phyloP scores from a whole-genome alignment of 1,140 invertebrate species.

The Drosophila pseudoananassae region DNA sequence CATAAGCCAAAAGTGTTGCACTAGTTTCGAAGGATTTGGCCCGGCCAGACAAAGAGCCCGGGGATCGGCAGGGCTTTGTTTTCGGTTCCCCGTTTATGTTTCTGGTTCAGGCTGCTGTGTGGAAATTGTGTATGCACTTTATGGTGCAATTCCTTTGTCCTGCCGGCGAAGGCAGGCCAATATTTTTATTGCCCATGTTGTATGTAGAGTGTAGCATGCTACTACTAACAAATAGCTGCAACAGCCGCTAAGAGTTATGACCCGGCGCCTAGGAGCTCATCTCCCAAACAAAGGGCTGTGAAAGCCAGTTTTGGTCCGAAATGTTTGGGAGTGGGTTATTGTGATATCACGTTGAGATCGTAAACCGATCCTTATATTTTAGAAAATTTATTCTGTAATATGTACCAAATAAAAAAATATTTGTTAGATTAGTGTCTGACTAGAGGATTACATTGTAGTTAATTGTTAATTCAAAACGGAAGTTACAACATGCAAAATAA shows the following conservation, averaged over 20 bases:
- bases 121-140: slow-evolving; percentile 65
- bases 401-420: not conserved
- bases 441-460: not conserved
- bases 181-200: slow-evolving; percentile 71
- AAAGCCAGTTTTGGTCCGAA: slow-evolving; percentile 61
- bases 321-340: slow-evolving; percentile 2
- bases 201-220: slow-evolving; percentile 49
- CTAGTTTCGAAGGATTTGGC: slow-evolving; percentile 62
- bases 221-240: slow-evolving; percentile 57
- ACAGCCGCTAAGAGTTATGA: slow-evolving; percentile 75
- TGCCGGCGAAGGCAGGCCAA: slow-evolving; percentile 74
- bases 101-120: slow-evolving; percentile 34
- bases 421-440: too few species aligned
- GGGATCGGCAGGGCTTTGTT: slow-evolving; percentile 53
- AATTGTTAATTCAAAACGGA: slow-evolving; percentile 38
- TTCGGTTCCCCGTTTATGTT: slow-evolving; percentile 43
- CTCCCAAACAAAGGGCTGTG: slow-evolving; percentile 56
- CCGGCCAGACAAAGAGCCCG: slow-evolving; percentile 56
- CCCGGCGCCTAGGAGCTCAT: slow-evolving; percentile 70
- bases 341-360: slow-evolving; percentile 48
- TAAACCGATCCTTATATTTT: slow-evolving; percentile 12
- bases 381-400: slow-evolving; percentile 3
- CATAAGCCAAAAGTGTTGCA: slow-evolving; percentile 81
- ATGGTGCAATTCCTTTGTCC: slow-evolving; percentile 80
- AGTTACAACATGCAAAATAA: not conserved